Conservation (phyloP, 2,113 vertebrate species). For the Erythrocercus mccallii region DNA sequence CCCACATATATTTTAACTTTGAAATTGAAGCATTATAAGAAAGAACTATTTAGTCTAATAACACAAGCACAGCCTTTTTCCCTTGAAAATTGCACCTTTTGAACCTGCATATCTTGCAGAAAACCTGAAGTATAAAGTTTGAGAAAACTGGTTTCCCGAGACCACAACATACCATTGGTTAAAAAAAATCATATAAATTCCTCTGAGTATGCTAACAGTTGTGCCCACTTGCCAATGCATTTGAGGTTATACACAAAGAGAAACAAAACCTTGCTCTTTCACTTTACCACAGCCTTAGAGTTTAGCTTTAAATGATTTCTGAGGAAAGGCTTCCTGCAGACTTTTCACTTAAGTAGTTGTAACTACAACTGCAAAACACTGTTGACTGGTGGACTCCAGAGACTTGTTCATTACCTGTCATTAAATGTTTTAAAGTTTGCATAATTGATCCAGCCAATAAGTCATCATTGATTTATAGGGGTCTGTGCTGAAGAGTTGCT, state of each 20-base stretch:
- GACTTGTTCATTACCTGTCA: slow-evolving; percentile 97
- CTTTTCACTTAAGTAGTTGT: slow-evolving; percentile 69
- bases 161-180: neutral
- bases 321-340: slow-evolving; percentile 49
- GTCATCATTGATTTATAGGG: slow-evolving; percentile 98
- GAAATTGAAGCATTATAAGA: neutral
- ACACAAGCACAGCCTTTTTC: neutral
- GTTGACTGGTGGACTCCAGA: slow-evolving; percentile 74
- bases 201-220: neutral
- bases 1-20: neutral
- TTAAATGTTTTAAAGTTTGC: slow-evolving; percentile 99
- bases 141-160: neutral
- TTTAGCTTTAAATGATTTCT: slow-evolving; percentile 65
- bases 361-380: slow-evolving; percentile 70
- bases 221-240: neutral
- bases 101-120: neutral
- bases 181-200: neutral
- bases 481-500: slow-evolving; percentile 85
- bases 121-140: neutral
- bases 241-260: neutral
- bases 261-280: slow-evolving; percentile 2
- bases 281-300: slow-evolving; percentile 17
- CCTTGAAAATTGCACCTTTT: neutral
- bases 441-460: slow-evolving; percentile 99
- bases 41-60: neutral